Conservation (phyloP, 92 coral and sea anemone genomes). For the Siderastrea siderea region DNA sequence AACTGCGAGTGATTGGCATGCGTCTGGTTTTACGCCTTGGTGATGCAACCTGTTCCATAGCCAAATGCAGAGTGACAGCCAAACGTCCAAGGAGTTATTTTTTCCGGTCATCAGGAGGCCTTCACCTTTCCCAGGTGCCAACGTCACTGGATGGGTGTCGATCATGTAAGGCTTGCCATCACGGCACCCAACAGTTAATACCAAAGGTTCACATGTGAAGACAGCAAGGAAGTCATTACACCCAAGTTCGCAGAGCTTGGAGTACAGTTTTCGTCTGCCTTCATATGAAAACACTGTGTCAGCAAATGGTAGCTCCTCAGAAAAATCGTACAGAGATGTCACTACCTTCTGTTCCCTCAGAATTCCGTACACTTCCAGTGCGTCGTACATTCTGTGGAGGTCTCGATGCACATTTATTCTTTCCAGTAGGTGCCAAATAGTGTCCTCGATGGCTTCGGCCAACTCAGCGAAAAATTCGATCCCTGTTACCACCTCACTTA, state of each 20-base stretch:
- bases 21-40: too few species aligned
- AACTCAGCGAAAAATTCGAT: slow-evolving; percentile 22
- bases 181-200: not conserved
- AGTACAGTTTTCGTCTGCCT: slow-evolving; percentile 47
- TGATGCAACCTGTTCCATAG: too few species aligned
- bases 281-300: slow-evolving; percentile 37
- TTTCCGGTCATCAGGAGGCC: not conserved
- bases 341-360: slow-evolving; percentile 20
- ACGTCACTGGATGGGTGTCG: too few species aligned
- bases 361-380: slow-evolving; percentile 54
- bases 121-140: slow-evolving; percentile 11
- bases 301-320: slow-evolving; percentile 55
- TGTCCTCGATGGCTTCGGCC: not conserved
- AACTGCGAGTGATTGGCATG: not conserved
- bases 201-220: slow-evolving; percentile 30
- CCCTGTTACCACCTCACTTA: slow-evolving; percentile 16
- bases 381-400: slow-evolving; percentile 39
- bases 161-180: slow-evolving; percentile 16
- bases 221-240: slow-evolving; percentile 15
- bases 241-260: slow-evolving; percentile 25
- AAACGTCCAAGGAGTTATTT: too few species aligned
- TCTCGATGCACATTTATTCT: slow-evolving; percentile 49
- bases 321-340: slow-evolving; percentile 28
- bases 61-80: too few species aligned
- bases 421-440: slow-evolving; percentile 14